Evolutionary conservation across 1,140 invertebrate genomes (phyloP), one percentile per base, ranked within the genome.

Genomic region (Leptinotarsa defecta): DNA sequence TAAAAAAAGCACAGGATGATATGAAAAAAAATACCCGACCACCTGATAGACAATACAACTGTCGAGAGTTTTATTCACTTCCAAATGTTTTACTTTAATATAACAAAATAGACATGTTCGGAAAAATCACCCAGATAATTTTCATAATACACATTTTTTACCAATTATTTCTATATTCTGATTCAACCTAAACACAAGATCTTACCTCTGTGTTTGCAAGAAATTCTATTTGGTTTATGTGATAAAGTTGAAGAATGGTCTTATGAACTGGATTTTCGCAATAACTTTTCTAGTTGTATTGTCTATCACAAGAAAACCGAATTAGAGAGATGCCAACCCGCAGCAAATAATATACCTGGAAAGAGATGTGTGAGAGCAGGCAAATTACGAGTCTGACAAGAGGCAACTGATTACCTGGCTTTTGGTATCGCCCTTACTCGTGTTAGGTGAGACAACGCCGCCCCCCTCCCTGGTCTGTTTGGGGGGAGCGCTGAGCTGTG

Each of bases 401-500:
- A 77, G 49, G 65, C 49, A 80, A 79, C 69, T 84, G 89, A 88
- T 88, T 88, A 90, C 89, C 89, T 90, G 88, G 87, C 89, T 90
- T 84, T 88, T 89, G 82, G 77, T 84, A 85, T 90, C 88, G 87
- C 87, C 86, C 86, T 88, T 88, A 84, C 78, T 73, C 52, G 79
- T 67, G 62, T 78, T 73, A 48, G 80, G 65, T 48, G 78, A 71
- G 52, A 74, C 73, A 68, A 79, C 77, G 15, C 52, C 52, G 17
- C 52, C 52, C 52, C 15, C 52, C 52, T 57, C 52, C 52, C 52
- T 57, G 63, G 79, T 81, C 63, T 84, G 83, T 86, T 91, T 91
- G 69, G 91, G 89, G 74, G 92, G 92, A 77, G 91, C 91, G 83
- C 91, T 92, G 73, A 93, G 87, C 84, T 93, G 92, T 81, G 92